Evolutionary conservation across 2,888 invertebrate genomes (phyloP).

Genomic region (Melinaea marsaeus): DNA sequence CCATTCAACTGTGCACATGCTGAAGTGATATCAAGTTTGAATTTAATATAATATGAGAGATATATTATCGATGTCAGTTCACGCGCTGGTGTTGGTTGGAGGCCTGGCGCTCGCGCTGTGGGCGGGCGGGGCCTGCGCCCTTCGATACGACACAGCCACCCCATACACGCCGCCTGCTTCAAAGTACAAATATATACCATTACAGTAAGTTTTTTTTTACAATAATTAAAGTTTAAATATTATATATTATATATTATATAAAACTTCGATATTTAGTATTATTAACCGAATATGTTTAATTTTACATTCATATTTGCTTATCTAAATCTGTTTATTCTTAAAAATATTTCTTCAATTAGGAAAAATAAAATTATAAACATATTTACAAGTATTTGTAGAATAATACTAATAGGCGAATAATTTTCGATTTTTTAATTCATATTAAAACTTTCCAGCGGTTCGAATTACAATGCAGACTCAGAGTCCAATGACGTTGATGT

Average conservation of each 20-base stretch:
- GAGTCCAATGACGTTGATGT: slow-evolving; percentile 36
- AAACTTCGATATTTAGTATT: background rate
- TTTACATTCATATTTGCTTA: too few relatives aligned
- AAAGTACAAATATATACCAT: slow-evolving; percentile 63
- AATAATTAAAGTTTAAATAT: background rate
- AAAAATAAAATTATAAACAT: too few relatives aligned
- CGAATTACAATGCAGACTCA: slow-evolving; percentile 41
- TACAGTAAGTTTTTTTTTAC: slow-evolving; percentile 53
- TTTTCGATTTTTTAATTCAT: background rate
- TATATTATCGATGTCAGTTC: slow-evolving; percentile 51
- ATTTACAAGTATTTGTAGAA: background rate
- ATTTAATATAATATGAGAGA: slow-evolving; percentile 31
- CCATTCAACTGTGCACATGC: slow-evolving; percentile 47
- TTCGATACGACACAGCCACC: slow-evolving; percentile 65
- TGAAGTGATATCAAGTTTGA: background rate
- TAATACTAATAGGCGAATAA: background rate
- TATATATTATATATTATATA: background rate
- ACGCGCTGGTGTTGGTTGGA: slow-evolving; percentile 54
- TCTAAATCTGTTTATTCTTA: background rate
- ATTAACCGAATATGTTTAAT: too few relatives aligned
- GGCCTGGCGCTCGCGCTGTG: slow-evolving; percentile 54
- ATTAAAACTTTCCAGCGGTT: slow-evolving; percentile 26
- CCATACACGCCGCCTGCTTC: slow-evolving; percentile 58
- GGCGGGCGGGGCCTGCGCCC: slow-evolving; percentile 56
- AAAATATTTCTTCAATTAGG: background rate